Conservation (phyloP, 2,888 invertebrate genomes). For the Andrena trimmerana region DNA sequence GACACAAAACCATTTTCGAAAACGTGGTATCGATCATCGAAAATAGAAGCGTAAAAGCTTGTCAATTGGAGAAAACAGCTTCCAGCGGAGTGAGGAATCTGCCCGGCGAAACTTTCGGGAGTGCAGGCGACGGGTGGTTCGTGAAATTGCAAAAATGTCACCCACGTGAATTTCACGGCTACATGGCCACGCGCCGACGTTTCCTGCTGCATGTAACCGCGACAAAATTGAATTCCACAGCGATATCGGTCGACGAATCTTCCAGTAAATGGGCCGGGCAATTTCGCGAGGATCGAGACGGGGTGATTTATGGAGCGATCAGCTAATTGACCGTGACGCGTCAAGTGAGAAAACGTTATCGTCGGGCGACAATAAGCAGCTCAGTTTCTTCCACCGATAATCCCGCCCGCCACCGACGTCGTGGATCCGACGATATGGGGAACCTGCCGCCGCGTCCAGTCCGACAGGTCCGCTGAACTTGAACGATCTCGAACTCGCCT, state of each 20-base stretch:
- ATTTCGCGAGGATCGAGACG: not conserved
- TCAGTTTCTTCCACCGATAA: constrained; percentile 3
- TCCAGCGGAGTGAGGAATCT: not conserved
- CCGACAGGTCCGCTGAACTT: constrained; percentile 25
- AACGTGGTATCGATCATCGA: not conserved
- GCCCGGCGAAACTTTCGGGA: no score
- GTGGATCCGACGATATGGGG: not conserved
- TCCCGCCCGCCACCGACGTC: not conserved
- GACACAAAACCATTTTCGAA: constrained; percentile 5
- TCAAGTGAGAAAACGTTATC: not conserved
- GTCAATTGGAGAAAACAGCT: not conserved
- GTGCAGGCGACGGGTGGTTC: not conserved
- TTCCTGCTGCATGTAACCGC: not conserved
- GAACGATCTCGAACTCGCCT: constrained; percentile 47
- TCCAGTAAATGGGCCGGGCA: not conserved
- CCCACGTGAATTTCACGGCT: constrained; percentile 19
- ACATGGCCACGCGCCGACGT: not conserved
- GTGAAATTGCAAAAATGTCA: constrained; percentile 7
- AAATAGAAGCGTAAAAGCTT: not conserved
- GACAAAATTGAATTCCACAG: not conserved
- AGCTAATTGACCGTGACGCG: constrained; percentile 17
- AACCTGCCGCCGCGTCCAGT: constrained; percentile 4
- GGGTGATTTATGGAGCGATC: constrained; percentile 19
- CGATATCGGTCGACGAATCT: not conserved
- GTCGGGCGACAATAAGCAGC: constrained; percentile 1